Evolutionary conservation across 2,113 vertebrate genomes (phyloP).

Genomic region (Galemys pyrenaicus): DNA sequence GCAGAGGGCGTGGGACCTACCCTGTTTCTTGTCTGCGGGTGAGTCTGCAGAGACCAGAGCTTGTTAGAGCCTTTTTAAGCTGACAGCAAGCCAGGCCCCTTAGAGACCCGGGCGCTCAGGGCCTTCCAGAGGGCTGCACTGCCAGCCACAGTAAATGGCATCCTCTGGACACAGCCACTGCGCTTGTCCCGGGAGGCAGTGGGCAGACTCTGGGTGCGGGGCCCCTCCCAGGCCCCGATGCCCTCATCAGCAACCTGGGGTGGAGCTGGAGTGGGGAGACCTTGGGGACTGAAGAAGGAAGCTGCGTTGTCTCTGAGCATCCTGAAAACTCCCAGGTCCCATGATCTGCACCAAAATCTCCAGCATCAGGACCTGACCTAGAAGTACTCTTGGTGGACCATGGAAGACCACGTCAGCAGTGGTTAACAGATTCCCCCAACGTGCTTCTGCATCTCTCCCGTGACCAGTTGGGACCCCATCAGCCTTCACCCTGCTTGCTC

Average conservation of each 20-base stretch:
- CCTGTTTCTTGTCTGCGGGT: background rate
- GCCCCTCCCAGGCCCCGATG: background rate
- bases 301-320: background rate
- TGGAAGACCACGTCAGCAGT: fast-evolving
- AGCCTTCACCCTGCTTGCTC: background rate
- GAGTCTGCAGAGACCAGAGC: background rate
- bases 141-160: background rate
- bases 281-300: background rate
- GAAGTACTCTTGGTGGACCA: background rate
- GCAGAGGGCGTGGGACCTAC: background rate
- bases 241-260: background rate
- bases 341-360: background rate
- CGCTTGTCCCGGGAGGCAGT: background rate
- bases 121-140: too few relatives aligned
- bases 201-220: background rate
- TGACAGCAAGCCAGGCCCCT: background rate
- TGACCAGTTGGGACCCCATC: background rate
- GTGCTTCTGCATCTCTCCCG: background rate
- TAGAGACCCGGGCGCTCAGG: background rate
- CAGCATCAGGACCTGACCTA: background rate
- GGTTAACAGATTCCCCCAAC: background rate
- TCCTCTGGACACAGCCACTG: background rate
- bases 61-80: background rate
- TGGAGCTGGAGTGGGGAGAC: background rate
- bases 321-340: background rate